Evolutionary conservation across 2,888 invertebrate genomes (phyloP), one percentile per base, ranked within the genome.

Genomic region (Exephanes ischioxanthus): DNA sequence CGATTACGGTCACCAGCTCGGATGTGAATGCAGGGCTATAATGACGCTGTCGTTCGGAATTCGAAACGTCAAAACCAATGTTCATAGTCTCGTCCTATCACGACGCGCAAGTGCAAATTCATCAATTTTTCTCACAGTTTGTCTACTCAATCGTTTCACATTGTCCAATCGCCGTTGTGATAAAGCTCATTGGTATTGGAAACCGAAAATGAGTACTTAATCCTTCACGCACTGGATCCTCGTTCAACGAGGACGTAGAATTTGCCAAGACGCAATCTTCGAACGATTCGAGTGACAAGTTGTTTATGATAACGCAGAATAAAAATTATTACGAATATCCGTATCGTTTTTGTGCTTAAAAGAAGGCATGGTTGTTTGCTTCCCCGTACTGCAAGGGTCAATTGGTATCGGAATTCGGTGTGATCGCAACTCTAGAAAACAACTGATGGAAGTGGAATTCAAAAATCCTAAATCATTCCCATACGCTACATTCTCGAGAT

Each of bases 41-140:
- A 73, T 73, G 48, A 73, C 45, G 9, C 45, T 73, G 61, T 73
- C 73, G 45, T 73, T 73, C 73, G 11, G 45, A 61, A 30, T 45
- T 72, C 22, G 19, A 53, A 58, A 55, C 41, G 37, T 41, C 41
- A 22, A 72, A n/a, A 30, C 16, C 58, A 16, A 55, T 26, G 58
- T 58, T 22, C 16, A 45, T 30, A 22, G 51, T 41, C 9, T 26
- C 26, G 19, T 9, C 19, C 19, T 16, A 30, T 26, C 41, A 48
- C 41, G n/a, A 26, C 30, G 16, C 30, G 30, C 45, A n/a, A 61
- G 58, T 26, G 41, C 22, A 30, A 73, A 73, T 73, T 45, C 61
- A 61, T 41, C 73, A 26, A 61, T 73, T 58, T 45, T 41, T 37
- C 14, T 73, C 7, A n/a, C 4, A 2, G n/a, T 73, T 16, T 41